Percentiles rank a stretch among this genome's conserved stretches.
These are phyloP conservation scores for Ommatoiulus sabulosus DNA, from an alignment of 2,888 invertebrate genomes.

Conservation along the genomic window DNA sequence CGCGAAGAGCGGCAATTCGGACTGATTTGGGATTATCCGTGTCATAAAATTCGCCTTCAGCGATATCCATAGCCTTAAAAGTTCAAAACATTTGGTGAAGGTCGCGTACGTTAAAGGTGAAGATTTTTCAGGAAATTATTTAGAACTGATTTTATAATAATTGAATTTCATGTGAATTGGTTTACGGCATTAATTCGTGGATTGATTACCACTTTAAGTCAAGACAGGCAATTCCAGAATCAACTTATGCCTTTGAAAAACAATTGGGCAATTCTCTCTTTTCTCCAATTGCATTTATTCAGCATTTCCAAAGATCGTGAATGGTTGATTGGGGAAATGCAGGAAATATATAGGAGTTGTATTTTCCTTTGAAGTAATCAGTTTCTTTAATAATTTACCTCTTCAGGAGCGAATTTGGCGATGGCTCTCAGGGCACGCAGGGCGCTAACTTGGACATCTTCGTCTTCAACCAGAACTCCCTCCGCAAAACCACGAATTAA, in stretches of 20 bases:
- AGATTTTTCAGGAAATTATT: too few relatives aligned
- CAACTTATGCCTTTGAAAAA: background rate
- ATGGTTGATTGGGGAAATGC: too few relatives aligned
- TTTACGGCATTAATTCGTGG: background rate
- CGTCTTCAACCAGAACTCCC: background rate
- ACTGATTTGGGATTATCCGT: constrained; percentile 28
- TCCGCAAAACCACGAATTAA: background rate
- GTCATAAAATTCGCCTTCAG: constrained; percentile 35
- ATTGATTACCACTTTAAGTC: background rate
- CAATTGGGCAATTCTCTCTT: background rate
- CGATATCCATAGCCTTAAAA: constrained; percentile 25
- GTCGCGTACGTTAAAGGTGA: too few relatives aligned
- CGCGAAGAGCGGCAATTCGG: constrained; percentile 45
- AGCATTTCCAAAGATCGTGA: background rate
- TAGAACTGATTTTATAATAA: too few relatives aligned
- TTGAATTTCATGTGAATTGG: too few relatives aligned
- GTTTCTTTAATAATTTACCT: background rate
- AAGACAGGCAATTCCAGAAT: background rate
- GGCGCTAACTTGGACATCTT: constrained; percentile 16
- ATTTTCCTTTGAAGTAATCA: too few relatives aligned
- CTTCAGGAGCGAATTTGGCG: background rate
- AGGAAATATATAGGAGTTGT: too few relatives aligned
- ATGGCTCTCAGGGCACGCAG: background rate
- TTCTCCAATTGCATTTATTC: background rate
- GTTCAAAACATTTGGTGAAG: background rate